These are phyloP conservation scores for Heliconius hewitsoni DNA, from an alignment of 1,140 invertebrate genomes.

Conservation along the genomic window DNA sequence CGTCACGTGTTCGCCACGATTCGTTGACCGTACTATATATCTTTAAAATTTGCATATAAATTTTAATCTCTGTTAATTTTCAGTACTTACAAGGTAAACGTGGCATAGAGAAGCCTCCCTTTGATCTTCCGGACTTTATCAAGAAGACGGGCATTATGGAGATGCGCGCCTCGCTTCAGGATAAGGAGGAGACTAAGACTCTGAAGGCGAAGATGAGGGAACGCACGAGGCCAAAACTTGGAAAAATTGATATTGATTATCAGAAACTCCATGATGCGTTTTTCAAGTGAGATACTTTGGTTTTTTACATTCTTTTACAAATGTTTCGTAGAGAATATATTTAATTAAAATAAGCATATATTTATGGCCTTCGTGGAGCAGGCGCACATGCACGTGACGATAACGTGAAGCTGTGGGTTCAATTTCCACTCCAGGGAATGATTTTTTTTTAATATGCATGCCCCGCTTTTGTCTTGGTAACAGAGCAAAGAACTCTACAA, in stretches of 20 bases:
- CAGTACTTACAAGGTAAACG: slow-evolving; percentile 94
- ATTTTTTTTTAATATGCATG: too few relatives aligned
- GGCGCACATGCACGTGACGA: too few relatives aligned
- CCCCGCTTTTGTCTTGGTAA: too few relatives aligned
- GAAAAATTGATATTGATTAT: slow-evolving; percentile 99
- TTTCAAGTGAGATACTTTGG: slow-evolving; percentile 87
- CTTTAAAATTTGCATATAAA: background rate
- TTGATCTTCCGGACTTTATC: slow-evolving; percentile 99
- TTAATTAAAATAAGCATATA: too few relatives aligned
- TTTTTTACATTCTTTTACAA: background rate
- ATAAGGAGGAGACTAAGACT: slow-evolving; percentile 98
- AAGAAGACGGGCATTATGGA: slow-evolving; percentile 99
- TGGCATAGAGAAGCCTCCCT: slow-evolving; percentile 99
- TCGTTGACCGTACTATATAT: too few relatives aligned
- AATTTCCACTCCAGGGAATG: too few relatives aligned
- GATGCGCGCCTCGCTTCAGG: slow-evolving; percentile 98
- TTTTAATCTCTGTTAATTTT: background rate
- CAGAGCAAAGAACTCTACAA: too few relatives aligned
- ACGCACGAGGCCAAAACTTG: slow-evolving; percentile 97
- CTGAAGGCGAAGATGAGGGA: slow-evolving; percentile 99
- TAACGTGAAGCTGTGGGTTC: too few relatives aligned
- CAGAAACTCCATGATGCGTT: slow-evolving; percentile 99
- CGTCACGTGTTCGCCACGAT: too few relatives aligned
- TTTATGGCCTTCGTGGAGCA: too few relatives aligned
- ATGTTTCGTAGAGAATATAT: too few relatives aligned